Conservation (phyloP, 2,797 vertebrate genomes). For the Chloroceryle amazona region DNA sequence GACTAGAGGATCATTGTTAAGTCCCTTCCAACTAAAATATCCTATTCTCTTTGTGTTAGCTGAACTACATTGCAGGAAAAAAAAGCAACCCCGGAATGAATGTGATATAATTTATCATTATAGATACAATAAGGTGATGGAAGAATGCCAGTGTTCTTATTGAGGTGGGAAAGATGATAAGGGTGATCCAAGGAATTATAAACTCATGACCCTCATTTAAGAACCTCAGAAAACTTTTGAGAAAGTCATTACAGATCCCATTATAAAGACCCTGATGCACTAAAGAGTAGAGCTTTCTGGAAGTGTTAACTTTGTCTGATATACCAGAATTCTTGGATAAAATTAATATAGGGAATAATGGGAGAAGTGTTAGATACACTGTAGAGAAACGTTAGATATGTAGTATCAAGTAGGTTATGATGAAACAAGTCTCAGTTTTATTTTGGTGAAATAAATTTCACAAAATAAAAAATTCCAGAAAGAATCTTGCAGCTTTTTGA, state of each 20-base stretch:
- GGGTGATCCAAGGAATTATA: slow-evolving; percentile 12
- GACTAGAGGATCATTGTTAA: background rate
- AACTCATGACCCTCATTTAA: background rate
- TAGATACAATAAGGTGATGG: background rate
- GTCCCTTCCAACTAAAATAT: background rate
- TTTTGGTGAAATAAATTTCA: slow-evolving; percentile 23
- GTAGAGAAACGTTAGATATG: background rate
- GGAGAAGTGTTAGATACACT: background rate
- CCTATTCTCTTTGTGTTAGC: background rate
- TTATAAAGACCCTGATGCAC: background rate
- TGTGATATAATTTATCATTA: slow-evolving; percentile 12
- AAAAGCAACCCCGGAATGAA: background rate
- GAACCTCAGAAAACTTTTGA: background rate
- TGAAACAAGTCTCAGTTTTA: slow-evolving; percentile 19
- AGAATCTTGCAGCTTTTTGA: slow-evolving; percentile 9
- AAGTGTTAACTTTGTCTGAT: background rate
- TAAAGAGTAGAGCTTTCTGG: background rate
- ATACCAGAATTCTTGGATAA: background rate
- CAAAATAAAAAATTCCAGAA: slow-evolving; percentile 37
- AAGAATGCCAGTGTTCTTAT: background rate
- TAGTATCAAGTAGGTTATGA: slow-evolving; percentile 47
- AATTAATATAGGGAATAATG: background rate
- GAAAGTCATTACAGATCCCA: slow-evolving; percentile 33
- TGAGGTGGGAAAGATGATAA: background rate
- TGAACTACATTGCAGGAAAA: background rate